Evolutionary conservation across 2,888 invertebrate species (phyloP), one percentile per base, ranked within the genome.

Genomic region (Cerceris ruficornis): DNA sequence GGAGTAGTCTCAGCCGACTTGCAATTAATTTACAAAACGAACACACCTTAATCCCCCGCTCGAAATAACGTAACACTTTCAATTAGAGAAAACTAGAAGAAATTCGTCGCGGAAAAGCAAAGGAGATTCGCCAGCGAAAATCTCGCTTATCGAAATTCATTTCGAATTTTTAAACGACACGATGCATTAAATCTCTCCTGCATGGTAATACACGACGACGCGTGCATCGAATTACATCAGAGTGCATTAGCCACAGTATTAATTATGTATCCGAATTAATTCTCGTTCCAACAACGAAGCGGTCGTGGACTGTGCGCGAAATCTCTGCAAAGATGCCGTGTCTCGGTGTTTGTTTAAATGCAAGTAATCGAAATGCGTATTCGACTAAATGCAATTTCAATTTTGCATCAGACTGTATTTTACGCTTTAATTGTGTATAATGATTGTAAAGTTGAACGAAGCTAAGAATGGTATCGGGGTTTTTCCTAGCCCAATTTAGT

Each of bases 251-350:
- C 71, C 71, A 42, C 39, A 59, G 46, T 66, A 75, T 71, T 75
- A 71, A 71, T 78, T 77, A 74, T 60, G 70, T 75, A 62, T 68
- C 67, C 61, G 59, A 78, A 80, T 77, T 78, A 80, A 80, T 80
- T 78, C 62, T 67, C 70, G 49, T 54, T 60, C 13, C 52, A 62
- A 41, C 72, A 54, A 58, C 62, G 8, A 64, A 50, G n/a, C 49
- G 13, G 62, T 67, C 64, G 43, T 15, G 17, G 5, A 28, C 52
- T 43, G 62, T 73, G 58, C 6, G 41, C 41, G 17, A 49, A 13
- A 55, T 42, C 2, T 6, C 39, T 14, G 43, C 43, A 17, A 46
- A 62, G 39, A 42, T 54, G 43, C 43, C 28, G 11, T 49, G 14
- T 17, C 46, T 41, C 42, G 50, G 49, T 72, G 67, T 55, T 67